phyloP scores from a whole-genome alignment of 2,797 vertebrate species.

The Danio choprae region DNA sequence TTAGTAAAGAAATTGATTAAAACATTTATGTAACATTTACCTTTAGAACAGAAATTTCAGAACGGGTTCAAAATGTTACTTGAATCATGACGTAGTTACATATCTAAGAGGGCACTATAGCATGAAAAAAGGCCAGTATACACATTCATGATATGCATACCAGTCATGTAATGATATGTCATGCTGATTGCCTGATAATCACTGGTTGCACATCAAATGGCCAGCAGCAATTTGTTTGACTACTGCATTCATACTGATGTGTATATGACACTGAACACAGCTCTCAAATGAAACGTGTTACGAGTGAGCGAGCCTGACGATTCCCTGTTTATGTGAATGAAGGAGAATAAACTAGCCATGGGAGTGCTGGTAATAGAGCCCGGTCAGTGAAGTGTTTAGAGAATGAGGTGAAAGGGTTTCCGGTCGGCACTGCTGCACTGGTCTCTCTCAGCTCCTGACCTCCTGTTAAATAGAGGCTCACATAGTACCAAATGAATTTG shows the following conservation, averaged over 20 bases:
- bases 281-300: conserved; percentile 21
- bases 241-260: background rate
- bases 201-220: conserved; percentile 6
- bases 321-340: conserved; percentile 23
- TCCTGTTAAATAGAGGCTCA: conserved; percentile 53
- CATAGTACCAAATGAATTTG: conserved; percentile 45
- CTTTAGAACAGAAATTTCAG: no score
- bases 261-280: background rate
- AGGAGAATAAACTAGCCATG: conserved; percentile 7
- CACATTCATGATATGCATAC: background rate
- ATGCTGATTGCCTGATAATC: background rate
- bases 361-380: conserved; percentile 11
- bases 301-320: background rate
- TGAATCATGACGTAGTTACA: background rate
- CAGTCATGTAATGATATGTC: background rate
- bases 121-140: background rate
- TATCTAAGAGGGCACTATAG: background rate
- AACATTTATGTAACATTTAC: no score
- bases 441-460: conserved; percentile 38
- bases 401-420: background rate
- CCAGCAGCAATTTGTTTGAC: conserved; percentile 19
- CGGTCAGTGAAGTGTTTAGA: conserved; percentile 21
- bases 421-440: background rate
- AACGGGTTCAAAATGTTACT: background rate
- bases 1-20: no score